Evolutionary conservation across 2,113 vertebrate species (phyloP), one percentile per base, ranked within the genome.

Genomic region (Corydoras sp.): DNA sequence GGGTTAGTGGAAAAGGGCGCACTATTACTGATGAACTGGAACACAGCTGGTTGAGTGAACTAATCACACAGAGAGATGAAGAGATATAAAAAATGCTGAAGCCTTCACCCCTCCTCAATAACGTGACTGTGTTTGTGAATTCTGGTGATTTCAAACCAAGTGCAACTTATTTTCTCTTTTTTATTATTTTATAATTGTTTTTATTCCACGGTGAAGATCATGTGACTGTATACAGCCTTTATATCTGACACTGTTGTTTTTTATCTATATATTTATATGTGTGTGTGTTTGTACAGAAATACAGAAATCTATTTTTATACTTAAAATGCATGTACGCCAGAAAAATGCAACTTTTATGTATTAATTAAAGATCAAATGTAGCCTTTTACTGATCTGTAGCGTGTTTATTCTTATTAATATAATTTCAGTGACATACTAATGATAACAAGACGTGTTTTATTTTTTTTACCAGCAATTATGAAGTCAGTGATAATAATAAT

Each of bases 261-360:
- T 95, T 92, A 90, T 89, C 92, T 92, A 76, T 95, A 92, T 99
- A 97, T 99, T 97, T 99, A 97, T 98, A 95, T 95, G 91, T 97
- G 93, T 87, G 73, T 72, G 81, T 95, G 79, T 89, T 87, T 98
- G 86, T 88, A 92, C 86, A 91, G 85, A 86, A 87, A 95, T 87
- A 43, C 35, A 43, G 84, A 92, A 92, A 92, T 98, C 92, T 98
- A 98, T 99, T 98, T 99, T 96, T 98, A 91, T 98, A 90, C 91
- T 91, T 89, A 88, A 24, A 93, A 84, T 91, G 90, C 91, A 91
- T 91, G 88, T 89, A 80, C 77, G 83, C 48, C 3, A 49, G 68
- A 84, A 84, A 68, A 79, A 77, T 78, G 30, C 73, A 69, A 76
- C 73, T 86, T 78, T 86, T 71, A 72, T 32, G 50, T 53, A 56